phyloP scores from a whole-genome alignment of 2,113 vertebrate genomes.

The Cyrtonyx montezumae region DNA sequence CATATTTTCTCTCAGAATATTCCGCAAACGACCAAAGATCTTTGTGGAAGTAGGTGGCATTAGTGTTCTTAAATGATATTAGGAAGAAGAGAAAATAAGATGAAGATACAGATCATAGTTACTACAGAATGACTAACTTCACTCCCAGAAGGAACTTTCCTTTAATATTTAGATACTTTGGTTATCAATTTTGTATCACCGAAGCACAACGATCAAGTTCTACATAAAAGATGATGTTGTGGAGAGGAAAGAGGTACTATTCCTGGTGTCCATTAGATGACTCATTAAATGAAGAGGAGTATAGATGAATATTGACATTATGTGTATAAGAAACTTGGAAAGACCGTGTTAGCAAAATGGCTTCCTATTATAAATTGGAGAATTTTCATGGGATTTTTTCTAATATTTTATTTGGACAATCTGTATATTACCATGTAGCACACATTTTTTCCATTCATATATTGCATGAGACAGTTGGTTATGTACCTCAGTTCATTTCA shows the following conservation, averaged over 20 bases:
- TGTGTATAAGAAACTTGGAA: not conserved
- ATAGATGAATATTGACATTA: not conserved
- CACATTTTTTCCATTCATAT: rapidly evolving
- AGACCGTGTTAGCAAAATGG: not conserved
- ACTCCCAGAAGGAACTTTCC: not conserved
- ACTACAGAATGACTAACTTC: not conserved
- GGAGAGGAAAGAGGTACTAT: not conserved
- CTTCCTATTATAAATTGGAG: not conserved
- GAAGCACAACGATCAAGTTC: not conserved
- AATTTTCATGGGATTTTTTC: not conserved
- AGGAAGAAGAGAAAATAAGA: not conserved
- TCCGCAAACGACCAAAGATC: slow-evolving; percentile 4
- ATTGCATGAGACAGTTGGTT: not conserved
- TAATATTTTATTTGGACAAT: not conserved
- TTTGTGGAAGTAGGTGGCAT: not conserved
- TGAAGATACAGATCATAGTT: not conserved
- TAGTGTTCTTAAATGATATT: not conserved
- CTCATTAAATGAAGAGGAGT: not conserved
- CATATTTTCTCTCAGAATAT: slow-evolving; percentile 10
- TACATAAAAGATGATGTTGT: not conserved
- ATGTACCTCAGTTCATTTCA: not conserved
- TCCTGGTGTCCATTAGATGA: not conserved
- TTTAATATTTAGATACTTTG: not conserved
- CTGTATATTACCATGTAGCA: not conserved
- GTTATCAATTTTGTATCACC: not conserved